Percentiles rank a stretch among this genome's conserved stretches.
phyloP scores from a whole-genome alignment of 2,797 vertebrate genomes.

The Phataginus tricuspis region DNA sequence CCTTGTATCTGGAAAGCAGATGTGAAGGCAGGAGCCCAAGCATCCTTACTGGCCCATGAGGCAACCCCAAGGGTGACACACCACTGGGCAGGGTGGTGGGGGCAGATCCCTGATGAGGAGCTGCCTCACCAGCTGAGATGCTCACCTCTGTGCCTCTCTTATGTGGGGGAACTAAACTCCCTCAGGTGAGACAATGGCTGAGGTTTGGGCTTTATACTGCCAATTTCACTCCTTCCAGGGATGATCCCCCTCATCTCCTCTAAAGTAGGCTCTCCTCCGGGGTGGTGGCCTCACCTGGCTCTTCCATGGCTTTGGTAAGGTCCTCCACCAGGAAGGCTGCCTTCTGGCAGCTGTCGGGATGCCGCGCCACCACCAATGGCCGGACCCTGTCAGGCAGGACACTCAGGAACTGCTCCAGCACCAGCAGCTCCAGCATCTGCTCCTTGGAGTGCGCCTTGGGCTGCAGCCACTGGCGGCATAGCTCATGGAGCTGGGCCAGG shows the following conservation, averaged over 20 bases:
- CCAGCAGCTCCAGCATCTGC: conserved; percentile 63
- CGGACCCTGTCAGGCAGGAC: conserved; percentile 28
- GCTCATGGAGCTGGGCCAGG: conserved; percentile 14
- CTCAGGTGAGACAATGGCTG: neutral
- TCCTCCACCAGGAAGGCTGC: conserved; percentile 59
- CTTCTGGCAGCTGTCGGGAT: conserved; percentile 58
- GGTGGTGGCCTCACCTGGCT: conserved; percentile 47
- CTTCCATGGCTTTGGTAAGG: conserved; percentile 32
- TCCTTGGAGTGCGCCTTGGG: conserved; percentile 35
- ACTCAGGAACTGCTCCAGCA: conserved; percentile 65
- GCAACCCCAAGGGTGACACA: neutral
- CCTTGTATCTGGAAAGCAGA: neutral
- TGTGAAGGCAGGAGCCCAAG: neutral
- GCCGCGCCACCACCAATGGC: conserved; percentile 52
- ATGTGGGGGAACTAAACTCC: neutral
- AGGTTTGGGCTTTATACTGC: neutral
- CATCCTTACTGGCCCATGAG: neutral
- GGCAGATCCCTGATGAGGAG: neutral
- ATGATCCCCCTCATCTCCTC: neutral
- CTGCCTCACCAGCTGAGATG: neutral
- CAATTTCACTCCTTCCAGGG: neutral
- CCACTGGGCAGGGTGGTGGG: neutral
- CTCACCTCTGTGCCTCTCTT: neutral
- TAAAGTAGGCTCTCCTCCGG: neutral
- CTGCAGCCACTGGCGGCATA: conserved; percentile 52